Evolutionary conservation across 1,140 invertebrate species (phyloP).

Genomic region (Xylocopa sonorina): DNA sequence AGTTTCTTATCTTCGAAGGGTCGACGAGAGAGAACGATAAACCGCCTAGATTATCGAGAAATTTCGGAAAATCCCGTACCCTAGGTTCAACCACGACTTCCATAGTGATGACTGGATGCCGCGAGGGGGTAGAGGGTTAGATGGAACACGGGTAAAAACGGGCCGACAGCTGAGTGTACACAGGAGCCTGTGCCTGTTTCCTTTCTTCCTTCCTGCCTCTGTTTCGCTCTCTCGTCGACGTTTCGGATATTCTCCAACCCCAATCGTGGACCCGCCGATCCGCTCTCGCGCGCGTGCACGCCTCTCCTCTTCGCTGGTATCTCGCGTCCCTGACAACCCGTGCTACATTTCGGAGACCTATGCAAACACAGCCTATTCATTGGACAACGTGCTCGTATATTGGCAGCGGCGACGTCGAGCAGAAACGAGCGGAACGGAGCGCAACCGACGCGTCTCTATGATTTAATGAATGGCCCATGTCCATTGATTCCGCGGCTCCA

Average conservation of each 20-base stretch:
- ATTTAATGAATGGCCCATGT: slow-evolving; percentile 60
- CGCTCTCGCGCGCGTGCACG: background rate
- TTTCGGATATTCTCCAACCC: slow-evolving; percentile 43
- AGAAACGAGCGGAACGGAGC: slow-evolving; percentile 24
- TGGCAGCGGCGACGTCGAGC: slow-evolving; percentile 35
- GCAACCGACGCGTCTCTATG: slow-evolving; percentile 59
- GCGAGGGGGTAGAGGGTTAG: slow-evolving; percentile 7
- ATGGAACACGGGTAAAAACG: slow-evolving; percentile 48
- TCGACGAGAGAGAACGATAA: too few species aligned
- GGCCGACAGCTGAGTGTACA: slow-evolving; percentile 52
- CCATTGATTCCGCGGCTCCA: slow-evolving; percentile 14
- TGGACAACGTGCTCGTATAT: slow-evolving; percentile 67
- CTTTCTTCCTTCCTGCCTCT: slow-evolving; percentile 8
- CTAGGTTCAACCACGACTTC: background rate
- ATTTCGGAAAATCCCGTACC: background rate
- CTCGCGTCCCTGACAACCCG: slow-evolving; percentile 29
- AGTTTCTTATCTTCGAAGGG: too few species aligned
- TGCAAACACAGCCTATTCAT: slow-evolving; percentile 76
- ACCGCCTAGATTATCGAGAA: too few species aligned
- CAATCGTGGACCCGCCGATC: slow-evolving; percentile 20
- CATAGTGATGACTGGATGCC: background rate
- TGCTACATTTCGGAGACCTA: slow-evolving; percentile 72
- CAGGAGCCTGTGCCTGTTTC: slow-evolving; percentile 35
- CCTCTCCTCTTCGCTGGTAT: background rate
- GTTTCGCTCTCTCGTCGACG: slow-evolving; percentile 16